Base-by-base conservation (phyloP, 2,888 invertebrate genomes). In the Heliconius ismenius region DNA sequence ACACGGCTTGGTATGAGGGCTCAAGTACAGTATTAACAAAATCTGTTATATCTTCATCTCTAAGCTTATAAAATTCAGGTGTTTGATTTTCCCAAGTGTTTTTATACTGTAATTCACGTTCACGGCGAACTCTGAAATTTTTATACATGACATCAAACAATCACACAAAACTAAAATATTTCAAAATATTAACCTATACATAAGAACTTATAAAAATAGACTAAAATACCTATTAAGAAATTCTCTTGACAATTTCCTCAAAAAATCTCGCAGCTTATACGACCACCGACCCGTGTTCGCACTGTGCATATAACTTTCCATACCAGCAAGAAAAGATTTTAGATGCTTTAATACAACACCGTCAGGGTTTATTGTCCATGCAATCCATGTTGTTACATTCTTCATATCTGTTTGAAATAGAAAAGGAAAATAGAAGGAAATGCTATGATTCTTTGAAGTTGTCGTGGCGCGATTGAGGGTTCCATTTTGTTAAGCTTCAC, bases 271-370 rank as follows among this genome's bases (percentile, higher is more conserved):
- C 1, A 97, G 92, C 81, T 95, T 96, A 79, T 89, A 89, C 0
- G 96, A 95, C 98, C 98, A 98, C 68, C 96, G 95, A 39, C 98
- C 98, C 60, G 95, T 90, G 89, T 99, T 99, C 0, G 98, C 98
- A 74, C 98, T 98, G 91, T 99, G 97, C 83, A 97, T 96, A 90
- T 98, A 98, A 7, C 98, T 97, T 88, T 98, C 97, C 6, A 98
- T 92, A 0, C 97, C 96, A 81, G 96, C 96, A 85, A 98, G 95
- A 85, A 98, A 96, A 83, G 97, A 96, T 76, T 96, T 95, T 74
- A 99, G 92, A 84, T 98, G 96, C 73, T 95, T 95, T 86, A 97
- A 95, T 0, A 96, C 95, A 73, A 94, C 92, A 26, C 96, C 96
- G 73, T 96, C 95, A 2, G 96, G 96, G 67, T 96, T 96, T 90